Conservation (phyloP, 2,113 vertebrate genomes). For the Pantherophis guttatus region DNA sequence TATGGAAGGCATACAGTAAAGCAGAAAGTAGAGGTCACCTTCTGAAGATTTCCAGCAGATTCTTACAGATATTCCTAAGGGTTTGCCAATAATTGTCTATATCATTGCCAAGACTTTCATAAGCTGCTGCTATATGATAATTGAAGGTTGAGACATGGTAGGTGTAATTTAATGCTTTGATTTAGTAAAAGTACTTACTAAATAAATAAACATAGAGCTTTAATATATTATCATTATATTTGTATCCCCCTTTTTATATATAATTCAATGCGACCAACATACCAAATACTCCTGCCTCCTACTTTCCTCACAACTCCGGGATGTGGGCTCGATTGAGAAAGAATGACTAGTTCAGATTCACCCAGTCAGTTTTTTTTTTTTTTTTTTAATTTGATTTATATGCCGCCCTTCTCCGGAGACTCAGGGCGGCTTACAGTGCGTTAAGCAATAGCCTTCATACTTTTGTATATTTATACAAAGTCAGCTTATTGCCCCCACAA, state of each 20-base stretch:
- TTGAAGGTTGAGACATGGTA: not conserved
- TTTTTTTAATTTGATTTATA: too few species aligned
- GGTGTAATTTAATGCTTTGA: not conserved
- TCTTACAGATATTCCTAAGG: not conserved
- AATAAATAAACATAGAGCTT: not conserved
- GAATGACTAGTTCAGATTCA: not conserved
- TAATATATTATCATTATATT: not conserved
- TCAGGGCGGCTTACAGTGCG: too few species aligned
- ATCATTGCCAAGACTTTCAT: not conserved
- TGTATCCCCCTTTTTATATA: not conserved
- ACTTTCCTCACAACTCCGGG: not conserved
- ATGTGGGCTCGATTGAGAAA: not conserved
- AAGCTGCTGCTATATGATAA: not conserved
- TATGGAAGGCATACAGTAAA: not conserved
- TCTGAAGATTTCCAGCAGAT: not conserved
- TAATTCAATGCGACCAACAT: not conserved
- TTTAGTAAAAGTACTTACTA: not conserved
- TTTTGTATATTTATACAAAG: too few species aligned
- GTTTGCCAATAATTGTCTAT: not conserved
- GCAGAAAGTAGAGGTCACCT: not conserved
- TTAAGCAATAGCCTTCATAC: too few species aligned
- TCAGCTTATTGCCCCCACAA: too few species aligned
- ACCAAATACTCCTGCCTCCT: not conserved
- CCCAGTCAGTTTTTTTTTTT: not conserved
- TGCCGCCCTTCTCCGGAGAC: too few species aligned